Evolutionary conservation across 2,888 invertebrate genomes (phyloP).

Genomic region (Stenchaetothrips biformis): DNA sequence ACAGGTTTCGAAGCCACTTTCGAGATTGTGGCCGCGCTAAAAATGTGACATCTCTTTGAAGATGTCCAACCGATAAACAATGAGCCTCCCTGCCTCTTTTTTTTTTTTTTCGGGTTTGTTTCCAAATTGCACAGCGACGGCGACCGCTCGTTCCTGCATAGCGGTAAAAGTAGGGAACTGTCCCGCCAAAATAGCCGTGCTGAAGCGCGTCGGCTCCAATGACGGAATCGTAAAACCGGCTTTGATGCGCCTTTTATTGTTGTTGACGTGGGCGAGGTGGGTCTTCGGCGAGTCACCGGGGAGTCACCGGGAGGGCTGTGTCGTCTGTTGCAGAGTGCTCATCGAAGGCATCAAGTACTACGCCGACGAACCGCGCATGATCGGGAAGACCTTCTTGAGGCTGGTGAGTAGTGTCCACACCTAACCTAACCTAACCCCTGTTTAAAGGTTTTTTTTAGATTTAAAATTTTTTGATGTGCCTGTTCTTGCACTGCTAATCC

Average conservation of each 20-base stretch:
- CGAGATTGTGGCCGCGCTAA: too few relatives aligned
- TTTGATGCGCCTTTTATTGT: constrained; percentile 28
- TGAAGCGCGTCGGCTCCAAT: background rate
- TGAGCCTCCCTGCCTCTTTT: too few relatives aligned
- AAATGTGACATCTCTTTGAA: too few relatives aligned
- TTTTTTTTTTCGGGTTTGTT: too few relatives aligned
- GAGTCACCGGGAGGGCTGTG: constrained; percentile 29
- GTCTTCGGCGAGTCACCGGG: background rate
- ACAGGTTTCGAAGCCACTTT: too few relatives aligned
- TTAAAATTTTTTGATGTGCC: too few relatives aligned
- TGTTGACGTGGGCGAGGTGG: background rate
- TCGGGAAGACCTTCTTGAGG: constrained; percentile 83
- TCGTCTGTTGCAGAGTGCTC: constrained; percentile 61
- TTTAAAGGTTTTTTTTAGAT: too few relatives aligned
- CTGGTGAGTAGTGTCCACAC: constrained; percentile 53
- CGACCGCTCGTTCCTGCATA: too few relatives aligned
- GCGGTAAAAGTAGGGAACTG: background rate
- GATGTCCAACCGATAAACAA: too few relatives aligned
- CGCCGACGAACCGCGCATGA: constrained; percentile 78
- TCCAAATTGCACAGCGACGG: too few relatives aligned
- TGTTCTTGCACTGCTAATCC: too few relatives aligned
- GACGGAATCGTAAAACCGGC: constrained; percentile 7
- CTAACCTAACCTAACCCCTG: too few relatives aligned
- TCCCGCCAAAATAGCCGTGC: background rate
- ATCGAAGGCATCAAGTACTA: constrained; percentile 92